Base-by-base conservation (phyloP, 1,140 invertebrate species). In the Diploscapter pachys region DNA sequence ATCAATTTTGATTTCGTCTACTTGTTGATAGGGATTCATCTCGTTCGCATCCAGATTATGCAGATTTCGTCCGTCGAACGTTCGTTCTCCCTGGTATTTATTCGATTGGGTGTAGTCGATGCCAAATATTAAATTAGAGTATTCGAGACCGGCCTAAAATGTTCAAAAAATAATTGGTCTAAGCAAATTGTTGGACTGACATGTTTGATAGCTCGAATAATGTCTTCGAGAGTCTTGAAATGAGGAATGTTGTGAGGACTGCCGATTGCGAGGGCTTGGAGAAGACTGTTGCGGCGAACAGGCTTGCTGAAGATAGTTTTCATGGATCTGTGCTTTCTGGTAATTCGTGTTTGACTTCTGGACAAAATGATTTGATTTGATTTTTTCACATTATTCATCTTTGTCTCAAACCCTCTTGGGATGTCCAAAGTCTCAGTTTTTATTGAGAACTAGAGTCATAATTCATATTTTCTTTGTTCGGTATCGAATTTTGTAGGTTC, bases 51-150 rank as follows among this genome's bases (percentile, higher is more conserved):
- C 82, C 62, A 57, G 83, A 67, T 82, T 80, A 79, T 88, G 88
- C n/a, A 88, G 78, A 76, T 83, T 85, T 57, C 84, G 81, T 57
- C 85, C 83, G 61, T 82, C 79, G 76, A 88, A 88, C 6, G 87
- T 88, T 71, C 87, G 85, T 56, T 88, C 79, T 64, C 88, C 88
- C 78, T 88, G 88, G 85, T 88, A 88, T 71, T 88, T 86, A 77
- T 88, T 88, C 72, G 86, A 88, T 6, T 87, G 85, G 6, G 88
- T 88, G 79, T 88, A 88, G 81, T 88, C 88, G 51, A 88, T 83
- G 2, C 88, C 88, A 56, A 88, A 84, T 31, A 88, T 88, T 62
- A 88, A 75, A 71, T 87, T 86, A 73, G 86, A 88, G 4, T 81
- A 83, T 65, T 87, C 86, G 5, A 88, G 79, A n/a, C 88, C 88